These are phyloP conservation scores for Osmerus mordax DNA, from an alignment of 2,113 vertebrate genomes.

Conservation along the genomic window DNA sequence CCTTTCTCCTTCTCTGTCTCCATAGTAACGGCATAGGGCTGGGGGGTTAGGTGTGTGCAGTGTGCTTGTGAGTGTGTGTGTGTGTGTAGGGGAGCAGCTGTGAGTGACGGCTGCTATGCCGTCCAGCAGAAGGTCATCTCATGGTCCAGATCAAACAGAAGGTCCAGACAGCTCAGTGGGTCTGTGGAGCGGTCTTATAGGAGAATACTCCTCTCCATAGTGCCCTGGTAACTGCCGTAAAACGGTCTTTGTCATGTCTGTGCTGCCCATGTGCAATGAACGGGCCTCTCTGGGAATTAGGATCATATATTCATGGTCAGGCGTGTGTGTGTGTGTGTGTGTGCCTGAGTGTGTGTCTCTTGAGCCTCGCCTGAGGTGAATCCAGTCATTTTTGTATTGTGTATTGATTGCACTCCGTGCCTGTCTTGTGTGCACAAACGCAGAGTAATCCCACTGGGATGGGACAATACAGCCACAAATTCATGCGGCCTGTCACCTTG, in stretches of 20 bases:
- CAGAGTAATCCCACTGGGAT: background rate
- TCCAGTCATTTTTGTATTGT: background rate
- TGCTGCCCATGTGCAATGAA: conserved; percentile 34
- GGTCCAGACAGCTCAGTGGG: no score
- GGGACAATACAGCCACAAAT: background rate
- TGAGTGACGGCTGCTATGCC: background rate
- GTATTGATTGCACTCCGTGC: background rate
- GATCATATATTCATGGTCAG: conserved; percentile 33
- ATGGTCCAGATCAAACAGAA: no score
- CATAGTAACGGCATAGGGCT: conserved; percentile 38
- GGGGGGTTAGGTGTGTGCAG: conserved; percentile 2
- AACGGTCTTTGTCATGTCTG: conserved; percentile 10
- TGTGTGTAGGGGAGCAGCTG: background rate
- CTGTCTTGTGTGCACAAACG: background rate
- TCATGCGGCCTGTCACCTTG: background rate
- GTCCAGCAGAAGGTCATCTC: background rate
- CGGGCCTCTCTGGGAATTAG: conserved; percentile 14
- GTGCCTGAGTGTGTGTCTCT: background rate
- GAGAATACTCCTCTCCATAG: no score
- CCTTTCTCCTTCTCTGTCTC: conserved; percentile 20
- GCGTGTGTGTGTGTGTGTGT: conserved; percentile 16
- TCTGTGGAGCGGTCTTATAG: no score
- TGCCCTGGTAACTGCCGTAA: no score
- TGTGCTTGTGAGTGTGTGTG: background rate
- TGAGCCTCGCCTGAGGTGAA: background rate